These are phyloP conservation scores for Oryzias dopingdopingensis DNA, from an alignment of 2,797 vertebrate genomes.

Conservation along the genomic window DNA sequence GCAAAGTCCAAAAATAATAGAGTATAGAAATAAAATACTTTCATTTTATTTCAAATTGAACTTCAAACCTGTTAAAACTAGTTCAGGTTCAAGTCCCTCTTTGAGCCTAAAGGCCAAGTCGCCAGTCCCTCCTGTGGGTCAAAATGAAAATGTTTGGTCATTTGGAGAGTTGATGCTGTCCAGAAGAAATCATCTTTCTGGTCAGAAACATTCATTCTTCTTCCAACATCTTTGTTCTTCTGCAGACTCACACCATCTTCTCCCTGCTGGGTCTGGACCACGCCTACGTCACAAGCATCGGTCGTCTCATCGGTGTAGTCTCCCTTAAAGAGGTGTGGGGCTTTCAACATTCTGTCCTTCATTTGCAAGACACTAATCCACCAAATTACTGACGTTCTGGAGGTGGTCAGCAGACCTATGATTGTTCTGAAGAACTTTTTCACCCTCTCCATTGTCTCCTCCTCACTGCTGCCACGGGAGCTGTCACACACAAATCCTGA, in stretches of 20 bases:
- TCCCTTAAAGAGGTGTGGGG: conserved; percentile 90
- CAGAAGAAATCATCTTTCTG: conserved; percentile 9
- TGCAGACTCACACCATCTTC: conserved; percentile 94
- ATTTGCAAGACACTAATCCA: conserved; percentile 10
- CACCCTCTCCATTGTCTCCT: background rate
- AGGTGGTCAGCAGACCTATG: too few species aligned
- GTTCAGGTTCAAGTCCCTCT: too few species aligned
- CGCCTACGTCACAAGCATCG: conserved; percentile 95
- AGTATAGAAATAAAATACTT: too few species aligned
- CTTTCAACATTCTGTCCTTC: background rate
- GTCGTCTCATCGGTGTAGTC: conserved; percentile 92
- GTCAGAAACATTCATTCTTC: background rate
- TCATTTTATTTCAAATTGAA: too few species aligned
- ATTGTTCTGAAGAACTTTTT: too few species aligned
- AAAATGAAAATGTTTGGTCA: too few species aligned
- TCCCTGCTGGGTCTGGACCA: conserved; percentile 93
- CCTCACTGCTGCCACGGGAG: conserved; percentile 1
- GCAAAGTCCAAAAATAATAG: too few species aligned
- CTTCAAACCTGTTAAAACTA: too few species aligned
- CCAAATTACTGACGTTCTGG: conserved; percentile 32
- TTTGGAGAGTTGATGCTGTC: background rate
- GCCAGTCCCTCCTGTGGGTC: too few species aligned
- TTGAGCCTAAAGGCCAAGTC: too few species aligned
- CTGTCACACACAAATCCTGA: conserved; percentile 10
- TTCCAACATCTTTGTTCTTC: background rate